These are phyloP conservation scores for Hoplodrina blanda DNA, from an alignment of 2,888 invertebrate species.

Conservation along the genomic window DNA sequence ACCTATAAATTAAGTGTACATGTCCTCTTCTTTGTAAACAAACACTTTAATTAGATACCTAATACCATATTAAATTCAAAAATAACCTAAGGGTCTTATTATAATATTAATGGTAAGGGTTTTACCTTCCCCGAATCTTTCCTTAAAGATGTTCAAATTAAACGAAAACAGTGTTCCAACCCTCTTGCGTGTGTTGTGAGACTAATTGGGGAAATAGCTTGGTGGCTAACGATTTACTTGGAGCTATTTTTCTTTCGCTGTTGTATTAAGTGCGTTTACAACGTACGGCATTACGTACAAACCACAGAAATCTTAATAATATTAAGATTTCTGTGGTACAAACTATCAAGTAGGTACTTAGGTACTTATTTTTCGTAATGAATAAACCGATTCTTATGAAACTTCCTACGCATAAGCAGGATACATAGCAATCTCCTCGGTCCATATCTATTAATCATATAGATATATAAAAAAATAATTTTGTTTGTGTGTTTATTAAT, in stretches of 20 bases:
- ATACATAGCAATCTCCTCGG: no score
- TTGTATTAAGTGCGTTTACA: not conserved
- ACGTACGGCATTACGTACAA: no score
- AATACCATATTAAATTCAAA: constrained; percentile 32
- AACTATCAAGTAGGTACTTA: no score
- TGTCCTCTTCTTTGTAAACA: not conserved
- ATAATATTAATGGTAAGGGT: constrained; percentile 41
- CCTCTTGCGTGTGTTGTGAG: constrained; percentile 11
- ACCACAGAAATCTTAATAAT: no score
- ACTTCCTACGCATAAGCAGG: no score
- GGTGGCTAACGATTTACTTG: not conserved
- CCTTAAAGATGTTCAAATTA: constrained; percentile 33
- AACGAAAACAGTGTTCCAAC: constrained; percentile 35
- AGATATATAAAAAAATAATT: no score
- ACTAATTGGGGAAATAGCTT: constrained; percentile 7
- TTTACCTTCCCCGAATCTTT: constrained; percentile 31
- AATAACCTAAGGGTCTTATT: constrained; percentile 25
- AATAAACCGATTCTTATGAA: no score
- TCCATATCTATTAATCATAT: no score
- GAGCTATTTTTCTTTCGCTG: not conserved
- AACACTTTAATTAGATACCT: constrained; percentile 3
- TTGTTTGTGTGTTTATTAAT: no score
- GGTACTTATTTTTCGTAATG: no score
- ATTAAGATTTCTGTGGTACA: no score
- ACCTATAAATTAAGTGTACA: no score